A percentile compares a stretch with the other conserved stretches of the same genome.
Conservation (phyloP, 2,797 vertebrate genomes). For the Perdix hodgsoniae region DNA sequence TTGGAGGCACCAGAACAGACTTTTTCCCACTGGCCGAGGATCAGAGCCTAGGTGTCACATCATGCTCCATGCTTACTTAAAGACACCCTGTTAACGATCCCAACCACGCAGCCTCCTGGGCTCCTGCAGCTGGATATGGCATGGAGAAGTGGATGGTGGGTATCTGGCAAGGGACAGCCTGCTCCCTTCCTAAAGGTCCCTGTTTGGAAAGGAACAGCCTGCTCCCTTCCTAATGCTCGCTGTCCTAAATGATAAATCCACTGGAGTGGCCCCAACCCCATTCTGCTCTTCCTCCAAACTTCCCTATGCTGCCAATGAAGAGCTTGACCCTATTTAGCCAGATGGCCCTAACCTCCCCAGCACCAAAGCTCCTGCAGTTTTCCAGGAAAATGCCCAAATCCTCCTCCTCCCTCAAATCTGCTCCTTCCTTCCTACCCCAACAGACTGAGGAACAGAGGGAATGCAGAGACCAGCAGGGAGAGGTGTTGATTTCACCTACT, state of each 20-base stretch:
- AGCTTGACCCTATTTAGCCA: conserved; percentile 81
- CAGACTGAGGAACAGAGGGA: background rate
- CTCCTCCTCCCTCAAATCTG: background rate
- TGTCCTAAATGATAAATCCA: background rate
- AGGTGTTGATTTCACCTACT: background rate
- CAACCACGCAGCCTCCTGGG: background rate
- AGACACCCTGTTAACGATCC: background rate
- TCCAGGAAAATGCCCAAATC: conserved; percentile 58
- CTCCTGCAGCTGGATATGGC: background rate
- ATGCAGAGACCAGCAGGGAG: background rate
- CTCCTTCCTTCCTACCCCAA: background rate
- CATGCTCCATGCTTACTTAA: background rate
- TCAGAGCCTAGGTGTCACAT: background rate
- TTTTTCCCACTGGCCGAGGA: background rate
- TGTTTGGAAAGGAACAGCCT: background rate
- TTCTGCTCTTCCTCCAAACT: conserved; percentile 62
- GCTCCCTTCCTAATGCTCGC: background rate
- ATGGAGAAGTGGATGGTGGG: background rate
- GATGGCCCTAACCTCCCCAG: conserved; percentile 75
- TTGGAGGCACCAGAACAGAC: background rate
- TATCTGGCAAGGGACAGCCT: background rate
- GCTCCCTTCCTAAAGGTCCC: background rate
- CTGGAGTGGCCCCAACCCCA: background rate
- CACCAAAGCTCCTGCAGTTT: background rate
- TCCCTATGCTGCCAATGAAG: conserved; percentile 45